These are phyloP conservation scores for Oreotrochilus melanogaster DNA, from an alignment of 2,113 vertebrate species.

Conservation along the genomic window DNA sequence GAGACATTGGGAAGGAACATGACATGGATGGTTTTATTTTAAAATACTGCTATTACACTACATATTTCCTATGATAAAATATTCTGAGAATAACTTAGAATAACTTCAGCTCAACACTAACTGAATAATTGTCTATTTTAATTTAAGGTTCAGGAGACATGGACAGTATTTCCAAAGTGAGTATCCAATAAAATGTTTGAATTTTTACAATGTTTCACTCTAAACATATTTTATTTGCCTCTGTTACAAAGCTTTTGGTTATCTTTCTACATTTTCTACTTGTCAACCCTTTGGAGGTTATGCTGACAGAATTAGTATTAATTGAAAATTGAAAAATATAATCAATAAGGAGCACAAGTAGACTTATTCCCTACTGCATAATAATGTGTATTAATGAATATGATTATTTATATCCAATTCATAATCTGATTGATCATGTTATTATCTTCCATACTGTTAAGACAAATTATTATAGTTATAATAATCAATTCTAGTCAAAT, in stretches of 20 bases:
- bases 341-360: background rate
- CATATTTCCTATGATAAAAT: background rate
- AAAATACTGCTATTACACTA: background rate
- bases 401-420: background rate
- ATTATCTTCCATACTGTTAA: background rate
- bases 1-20: background rate
- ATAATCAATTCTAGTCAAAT: background rate
- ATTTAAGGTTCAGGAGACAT: constrained; percentile 94
- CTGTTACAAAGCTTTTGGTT: background rate
- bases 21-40: background rate
- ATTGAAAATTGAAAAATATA: background rate
- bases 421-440: background rate
- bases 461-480: background rate
- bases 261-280: background rate
- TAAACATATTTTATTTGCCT: background rate
- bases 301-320: background rate
- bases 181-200: constrained; percentile 3
- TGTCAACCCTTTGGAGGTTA: background rate
- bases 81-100: background rate
- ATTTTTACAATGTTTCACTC: background rate
- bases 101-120: constrained; percentile 30
- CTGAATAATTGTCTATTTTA: constrained; percentile 41
- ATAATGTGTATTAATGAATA: background rate
- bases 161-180: constrained; percentile 98
- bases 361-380: background rate